Evolutionary conservation across 2,797 vertebrate genomes (phyloP).

Genomic region (Stomatorhinus walkeri): DNA sequence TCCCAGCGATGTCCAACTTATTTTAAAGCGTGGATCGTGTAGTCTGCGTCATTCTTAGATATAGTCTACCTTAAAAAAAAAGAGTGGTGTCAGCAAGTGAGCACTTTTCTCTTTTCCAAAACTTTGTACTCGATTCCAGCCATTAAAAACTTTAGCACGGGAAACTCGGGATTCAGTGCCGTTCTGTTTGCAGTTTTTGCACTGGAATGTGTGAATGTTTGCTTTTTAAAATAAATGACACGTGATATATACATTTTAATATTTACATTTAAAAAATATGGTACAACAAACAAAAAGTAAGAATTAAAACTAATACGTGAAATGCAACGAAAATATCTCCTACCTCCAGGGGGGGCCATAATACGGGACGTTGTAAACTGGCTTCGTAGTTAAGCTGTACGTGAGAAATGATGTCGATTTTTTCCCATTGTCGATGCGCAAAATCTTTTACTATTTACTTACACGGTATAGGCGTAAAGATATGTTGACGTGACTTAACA

Average conservation of each 20-base stretch:
- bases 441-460: neutral
- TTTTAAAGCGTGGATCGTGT: neutral
- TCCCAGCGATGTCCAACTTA: neutral
- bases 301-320: neutral
- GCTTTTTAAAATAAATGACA: neutral
- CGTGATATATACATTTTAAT: neutral
- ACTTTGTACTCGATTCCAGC: neutral
- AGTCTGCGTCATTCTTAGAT: neutral
- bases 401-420: neutral
- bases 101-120: neutral
- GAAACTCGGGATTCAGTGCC: neutral
- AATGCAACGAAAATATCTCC: conserved; percentile 27
- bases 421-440: neutral
- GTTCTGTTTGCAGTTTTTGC: neutral
- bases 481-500: neutral
- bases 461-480: neutral
- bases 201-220: neutral
- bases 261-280: neutral
- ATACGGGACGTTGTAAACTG: conserved; percentile 26
- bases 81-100: neutral
- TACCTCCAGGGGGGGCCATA: conserved; percentile 59
- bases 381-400: neutral
- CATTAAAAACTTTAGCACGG: neutral
- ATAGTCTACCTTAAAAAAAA: neutral
- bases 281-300: neutral